These are phyloP conservation scores for Drosophila pectinifera DNA, from an alignment of 1,140 invertebrate species.

Conservation along the genomic window DNA sequence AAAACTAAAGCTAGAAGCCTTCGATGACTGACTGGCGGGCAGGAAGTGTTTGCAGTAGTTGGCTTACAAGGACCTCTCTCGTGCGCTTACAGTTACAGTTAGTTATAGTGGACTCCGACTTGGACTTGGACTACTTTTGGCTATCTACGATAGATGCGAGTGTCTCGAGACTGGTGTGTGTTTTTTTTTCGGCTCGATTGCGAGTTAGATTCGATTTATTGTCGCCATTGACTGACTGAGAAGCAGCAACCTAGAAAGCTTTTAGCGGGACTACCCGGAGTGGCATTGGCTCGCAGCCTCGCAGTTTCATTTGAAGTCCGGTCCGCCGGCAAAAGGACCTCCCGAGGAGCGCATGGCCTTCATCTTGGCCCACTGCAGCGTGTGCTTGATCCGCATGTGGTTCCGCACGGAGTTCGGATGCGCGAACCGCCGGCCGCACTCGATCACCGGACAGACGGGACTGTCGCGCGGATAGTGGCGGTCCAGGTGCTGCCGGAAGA, in stretches of 20 bases:
- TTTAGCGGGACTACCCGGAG: slow-evolving; percentile 49
- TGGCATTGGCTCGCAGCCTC: slow-evolving; percentile 68
- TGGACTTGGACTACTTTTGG: slow-evolving; percentile 50
- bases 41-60: slow-evolving; percentile 22
- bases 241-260: slow-evolving; percentile 75
- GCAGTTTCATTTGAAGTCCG: slow-evolving; percentile 84
- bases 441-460: slow-evolving; percentile 90
- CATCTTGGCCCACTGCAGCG: slow-evolving; percentile 91
- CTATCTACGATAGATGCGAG: slow-evolving; percentile 79
- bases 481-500: slow-evolving; percentile 90
- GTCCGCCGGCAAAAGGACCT: slow-evolving; percentile 84
- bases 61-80: slow-evolving; percentile 31
- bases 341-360: slow-evolving; percentile 92
- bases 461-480: slow-evolving; percentile 93
- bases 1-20: not conserved
- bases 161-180: slow-evolving; percentile 59
- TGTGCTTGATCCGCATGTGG: slow-evolving; percentile 93
- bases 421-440: slow-evolving; percentile 90
- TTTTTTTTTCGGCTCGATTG: slow-evolving; percentile 17
- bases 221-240: slow-evolving; percentile 71
- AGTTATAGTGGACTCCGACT: slow-evolving; percentile 34
- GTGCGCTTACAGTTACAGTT: slow-evolving; percentile 45
- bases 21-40: slow-evolving; percentile 25
- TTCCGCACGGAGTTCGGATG: slow-evolving; percentile 93
- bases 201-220: slow-evolving; percentile 72